phyloP scores from a whole-genome alignment of 1,140 invertebrate genomes.

The Temnothorax curvispinosus region DNA sequence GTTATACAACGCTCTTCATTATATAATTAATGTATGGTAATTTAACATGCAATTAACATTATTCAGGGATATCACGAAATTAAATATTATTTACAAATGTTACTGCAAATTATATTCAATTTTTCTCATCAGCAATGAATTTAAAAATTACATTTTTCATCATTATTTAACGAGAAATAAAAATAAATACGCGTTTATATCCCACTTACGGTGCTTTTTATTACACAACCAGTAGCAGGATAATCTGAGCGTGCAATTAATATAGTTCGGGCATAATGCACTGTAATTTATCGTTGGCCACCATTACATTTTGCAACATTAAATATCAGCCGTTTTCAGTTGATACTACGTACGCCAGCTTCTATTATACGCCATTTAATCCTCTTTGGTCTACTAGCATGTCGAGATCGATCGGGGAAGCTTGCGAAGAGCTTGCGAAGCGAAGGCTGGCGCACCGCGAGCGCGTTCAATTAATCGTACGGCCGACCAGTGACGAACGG shows the following conservation, averaged over 20 bases:
- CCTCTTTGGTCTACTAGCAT: slow-evolving; percentile 30
- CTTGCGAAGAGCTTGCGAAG: not conserved
- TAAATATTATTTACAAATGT: slow-evolving; percentile 25
- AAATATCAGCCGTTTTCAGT: slow-evolving; percentile 42
- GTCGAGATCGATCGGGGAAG: slow-evolving; percentile 62
- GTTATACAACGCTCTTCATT: not conserved
- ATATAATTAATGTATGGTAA: not conserved
- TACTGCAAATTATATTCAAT: not conserved
- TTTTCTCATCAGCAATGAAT: not conserved
- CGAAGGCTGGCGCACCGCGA: slow-evolving; percentile 43
- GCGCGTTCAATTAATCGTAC: slow-evolving; percentile 79
- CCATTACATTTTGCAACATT: slow-evolving; percentile 40
- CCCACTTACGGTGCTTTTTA: not conserved
- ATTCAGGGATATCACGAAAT: not conserved
- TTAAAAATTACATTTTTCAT: slow-evolving; percentile 15
- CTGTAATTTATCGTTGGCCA: slow-evolving; percentile 27
- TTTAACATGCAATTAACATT: slow-evolving; percentile 23
- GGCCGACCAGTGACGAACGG: slow-evolving; percentile 76
- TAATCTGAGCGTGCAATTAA: slow-evolving; percentile 35
- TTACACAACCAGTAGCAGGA: not conserved
- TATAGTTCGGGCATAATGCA: not conserved
- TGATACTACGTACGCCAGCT: slow-evolving; percentile 3
- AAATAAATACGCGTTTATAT: slow-evolving; percentile 12
- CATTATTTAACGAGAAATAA: not conserved
- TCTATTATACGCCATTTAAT: slow-evolving; percentile 34